These are phyloP conservation scores for Xanthia icteritia DNA, from an alignment of 2,888 invertebrate genomes.

Conservation along the genomic window DNA sequence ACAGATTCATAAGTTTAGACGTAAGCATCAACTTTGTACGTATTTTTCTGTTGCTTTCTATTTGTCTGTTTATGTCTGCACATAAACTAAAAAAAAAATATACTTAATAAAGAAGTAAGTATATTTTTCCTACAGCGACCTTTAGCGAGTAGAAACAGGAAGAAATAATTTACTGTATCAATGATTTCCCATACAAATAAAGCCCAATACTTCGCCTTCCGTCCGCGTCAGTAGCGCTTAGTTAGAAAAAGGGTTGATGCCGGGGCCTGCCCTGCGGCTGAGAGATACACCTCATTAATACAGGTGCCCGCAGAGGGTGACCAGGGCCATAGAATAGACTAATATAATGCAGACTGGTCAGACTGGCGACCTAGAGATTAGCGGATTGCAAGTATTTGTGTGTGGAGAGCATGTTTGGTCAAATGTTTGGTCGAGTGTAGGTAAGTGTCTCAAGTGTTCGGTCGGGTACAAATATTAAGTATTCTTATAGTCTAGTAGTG, in stretches of 20 bases:
- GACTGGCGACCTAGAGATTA: neutral
- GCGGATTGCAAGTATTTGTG: neutral
- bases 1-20: too few relatives aligned
- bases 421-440: neutral
- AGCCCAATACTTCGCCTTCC: constrained; percentile 9
- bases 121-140: neutral
- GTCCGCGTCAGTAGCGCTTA: constrained; percentile 38
- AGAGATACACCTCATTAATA: constrained; percentile 66
- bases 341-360: neutral
- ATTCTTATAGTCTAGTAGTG: too few relatives aligned
- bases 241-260: constrained; percentile 36
- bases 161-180: constrained; percentile 28
- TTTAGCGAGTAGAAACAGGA: neutral
- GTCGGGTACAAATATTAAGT: too few relatives aligned
- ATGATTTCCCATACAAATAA: constrained; percentile 23
- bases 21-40: neutral
- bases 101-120: neutral
- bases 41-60: neutral
- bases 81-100: too few relatives aligned
- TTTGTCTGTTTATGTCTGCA: neutral
- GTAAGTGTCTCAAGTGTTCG: neutral
- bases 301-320: constrained; percentile 58
- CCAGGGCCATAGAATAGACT: constrained; percentile 23
- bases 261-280: constrained; percentile 60
- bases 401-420: too few relatives aligned